Base-by-base conservation (phyloP, 2,113 vertebrate genomes). In the Hippolais icterina region DNA sequence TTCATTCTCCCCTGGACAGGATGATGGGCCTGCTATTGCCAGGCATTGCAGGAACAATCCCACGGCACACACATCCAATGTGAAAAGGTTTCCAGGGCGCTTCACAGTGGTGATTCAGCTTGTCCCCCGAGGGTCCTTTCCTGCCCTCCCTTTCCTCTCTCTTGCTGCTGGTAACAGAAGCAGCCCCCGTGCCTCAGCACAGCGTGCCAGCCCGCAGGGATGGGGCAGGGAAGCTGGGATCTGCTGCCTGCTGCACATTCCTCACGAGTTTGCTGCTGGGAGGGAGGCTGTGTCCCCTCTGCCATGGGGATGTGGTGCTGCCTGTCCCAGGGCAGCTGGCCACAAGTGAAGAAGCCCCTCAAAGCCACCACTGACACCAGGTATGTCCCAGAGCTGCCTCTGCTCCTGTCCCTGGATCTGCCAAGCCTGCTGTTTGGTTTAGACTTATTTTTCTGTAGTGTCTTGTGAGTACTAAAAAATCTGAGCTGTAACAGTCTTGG, bases 61-160 rank as follows among this genome's bases (percentile, higher is more conserved):
- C 12, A 2, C 2, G 29, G 66, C 86, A 66, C 65, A 33, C 82
- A 77, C n/a, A 75, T 10, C 31, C 12, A 25, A 4, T 5, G 17
- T 17, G 11, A 37, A 37, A 59, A 85, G 59, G 57, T 93, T 96
- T 82, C 91, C 92, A 94, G 75, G 72, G 91, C 2, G 1, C 60
- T 61, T 68, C 79, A 72, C 47, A 74, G 83, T 90, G 50, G 12
- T 77, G 79, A 84, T 89, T 83, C 89, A 94, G n/a, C 93, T 79
- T 68, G 70, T 60, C 71, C 91, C 78, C 94, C 68, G n/a, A 96
- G 87, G 82, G 72, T 87, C 63, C 76, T 89, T 94, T 94, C 86
- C 94, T 96, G 90, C 76, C 59, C 53, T 77, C 47, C 46, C 63
- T 70, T 87, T 23, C 86, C 80, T 85, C 49, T 82, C 66, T 52